Evolutionary conservation across 2,113 vertebrate genomes (phyloP).

Genomic region (Notechis scutatus): DNA sequence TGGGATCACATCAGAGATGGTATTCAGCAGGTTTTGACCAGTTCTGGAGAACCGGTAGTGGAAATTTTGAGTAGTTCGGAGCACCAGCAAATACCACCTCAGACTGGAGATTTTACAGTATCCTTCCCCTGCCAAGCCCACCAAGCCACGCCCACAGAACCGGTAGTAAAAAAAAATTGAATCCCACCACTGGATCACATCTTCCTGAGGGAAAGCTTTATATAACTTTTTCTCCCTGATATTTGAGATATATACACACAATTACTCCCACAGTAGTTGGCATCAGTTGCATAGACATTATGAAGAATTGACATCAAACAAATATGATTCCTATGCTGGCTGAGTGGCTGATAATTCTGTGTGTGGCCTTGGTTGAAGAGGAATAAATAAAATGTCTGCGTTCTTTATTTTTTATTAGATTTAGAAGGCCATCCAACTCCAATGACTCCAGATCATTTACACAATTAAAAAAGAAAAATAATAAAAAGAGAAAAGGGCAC

Average conservation of each 20-base stretch:
- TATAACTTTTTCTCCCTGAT: background rate
- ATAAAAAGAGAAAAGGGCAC: background rate
- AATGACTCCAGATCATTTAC: background rate
- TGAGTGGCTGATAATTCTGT: background rate
- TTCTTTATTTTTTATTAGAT: background rate
- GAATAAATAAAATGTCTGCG: background rate
- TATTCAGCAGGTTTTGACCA: no score
- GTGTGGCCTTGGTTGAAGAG: background rate
- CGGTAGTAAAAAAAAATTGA: no score
- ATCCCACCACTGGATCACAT: background rate
- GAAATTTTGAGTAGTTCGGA: no score
- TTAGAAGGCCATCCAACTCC: background rate
- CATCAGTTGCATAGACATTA: background rate
- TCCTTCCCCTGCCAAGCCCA: no score
- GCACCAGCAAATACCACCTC: no score
- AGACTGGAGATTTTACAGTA: no score
- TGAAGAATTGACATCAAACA: background rate
- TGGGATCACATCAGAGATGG: no score
- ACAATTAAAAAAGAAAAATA: background rate
- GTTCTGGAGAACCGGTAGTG: no score
- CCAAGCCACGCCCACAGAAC: no score
- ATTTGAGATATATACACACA: background rate
- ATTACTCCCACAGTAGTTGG: no score
- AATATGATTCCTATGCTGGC: background rate
- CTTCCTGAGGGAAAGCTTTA: background rate